Evolutionary conservation across 2,888 invertebrate species (phyloP).

Genomic region (Lagria hirta): DNA sequence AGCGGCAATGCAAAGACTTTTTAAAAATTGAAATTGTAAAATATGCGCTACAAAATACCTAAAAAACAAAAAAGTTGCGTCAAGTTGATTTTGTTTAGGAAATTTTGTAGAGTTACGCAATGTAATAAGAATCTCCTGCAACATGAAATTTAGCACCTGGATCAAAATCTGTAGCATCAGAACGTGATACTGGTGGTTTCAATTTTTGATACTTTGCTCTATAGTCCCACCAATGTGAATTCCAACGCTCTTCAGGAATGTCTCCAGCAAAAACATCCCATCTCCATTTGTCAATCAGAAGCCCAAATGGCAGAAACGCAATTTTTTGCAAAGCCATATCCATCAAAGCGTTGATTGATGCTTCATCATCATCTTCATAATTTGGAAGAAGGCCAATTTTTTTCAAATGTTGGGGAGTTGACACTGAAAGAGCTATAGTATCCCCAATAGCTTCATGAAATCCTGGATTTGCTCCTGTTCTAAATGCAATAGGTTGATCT

Average conservation of each 20-base stretch:
- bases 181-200: conserved; percentile 49
- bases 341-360: conserved; percentile 56
- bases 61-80: no score
- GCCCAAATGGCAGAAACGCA: conserved; percentile 61
- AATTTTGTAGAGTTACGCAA: conserved; percentile 41
- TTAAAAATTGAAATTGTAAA: conserved; percentile 77
- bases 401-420: conserved; percentile 57
- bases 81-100: conserved; percentile 4
- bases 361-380: conserved; percentile 39
- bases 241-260: conserved; percentile 52
- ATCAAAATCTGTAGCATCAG: conserved; percentile 54
- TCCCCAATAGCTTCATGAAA: conserved; percentile 68
- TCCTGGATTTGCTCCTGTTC: conserved; percentile 61
- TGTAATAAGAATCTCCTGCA: conserved; percentile 53
- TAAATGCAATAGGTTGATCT: conserved; percentile 57
- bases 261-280: conserved; percentile 59
- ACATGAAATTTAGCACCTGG: conserved; percentile 56
- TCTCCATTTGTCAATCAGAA: conserved; percentile 61
- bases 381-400: conserved; percentile 52
- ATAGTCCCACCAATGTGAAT: conserved; percentile 54
- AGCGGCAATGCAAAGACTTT: conserved; percentile 67
- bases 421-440: conserved; percentile 61
- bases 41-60: conserved; percentile 69
- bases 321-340: conserved; percentile 55
- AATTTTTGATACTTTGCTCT: conserved; percentile 50